Evolutionary conservation across 2,888 invertebrate species (phyloP).

Genomic region (Cetonia aurata): DNA sequence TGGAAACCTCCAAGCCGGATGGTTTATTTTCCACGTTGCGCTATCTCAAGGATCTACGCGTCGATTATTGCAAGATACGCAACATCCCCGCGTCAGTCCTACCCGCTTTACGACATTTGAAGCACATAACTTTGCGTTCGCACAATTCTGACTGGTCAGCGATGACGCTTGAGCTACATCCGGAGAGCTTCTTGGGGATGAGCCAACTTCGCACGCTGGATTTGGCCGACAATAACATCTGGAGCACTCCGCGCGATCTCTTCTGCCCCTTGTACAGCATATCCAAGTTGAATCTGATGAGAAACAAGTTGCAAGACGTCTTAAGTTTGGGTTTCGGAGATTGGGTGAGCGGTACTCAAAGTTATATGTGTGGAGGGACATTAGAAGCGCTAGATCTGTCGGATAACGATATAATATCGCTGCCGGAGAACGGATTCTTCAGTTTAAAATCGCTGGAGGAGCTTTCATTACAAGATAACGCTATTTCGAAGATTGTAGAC

Average conservation of each 20-base stretch:
- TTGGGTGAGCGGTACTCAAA: constrained; percentile 74
- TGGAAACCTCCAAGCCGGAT: constrained; percentile 66
- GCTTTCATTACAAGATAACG: constrained; percentile 82
- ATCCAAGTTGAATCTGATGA: constrained; percentile 78
- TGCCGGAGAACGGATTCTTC: constrained; percentile 80
- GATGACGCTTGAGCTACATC: constrained; percentile 78
- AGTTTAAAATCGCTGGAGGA: constrained; percentile 78
- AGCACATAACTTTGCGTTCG: constrained; percentile 78
- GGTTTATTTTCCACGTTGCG: constrained; percentile 74
- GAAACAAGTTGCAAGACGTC: constrained; percentile 84
- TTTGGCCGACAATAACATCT: constrained; percentile 83
- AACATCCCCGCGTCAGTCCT: constrained; percentile 80
- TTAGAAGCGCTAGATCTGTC: constrained; percentile 81
- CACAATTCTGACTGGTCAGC: constrained; percentile 86
- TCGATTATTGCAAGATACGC: constrained; percentile 84
- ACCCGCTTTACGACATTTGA: constrained; percentile 70
- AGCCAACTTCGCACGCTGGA: constrained; percentile 76
- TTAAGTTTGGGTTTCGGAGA: constrained; percentile 76
- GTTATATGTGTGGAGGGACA: constrained; percentile 76
- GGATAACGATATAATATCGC: constrained; percentile 77
- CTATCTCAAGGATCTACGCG: constrained; percentile 75
- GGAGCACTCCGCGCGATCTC: constrained; percentile 78
- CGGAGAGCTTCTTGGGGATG: constrained; percentile 81
- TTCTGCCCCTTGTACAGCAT: constrained; percentile 81
- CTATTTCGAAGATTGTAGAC: constrained; percentile 79